These are phyloP conservation scores for Hymenopus coronatus DNA, from an alignment of 2,888 invertebrate genomes.

Conservation along the genomic window DNA sequence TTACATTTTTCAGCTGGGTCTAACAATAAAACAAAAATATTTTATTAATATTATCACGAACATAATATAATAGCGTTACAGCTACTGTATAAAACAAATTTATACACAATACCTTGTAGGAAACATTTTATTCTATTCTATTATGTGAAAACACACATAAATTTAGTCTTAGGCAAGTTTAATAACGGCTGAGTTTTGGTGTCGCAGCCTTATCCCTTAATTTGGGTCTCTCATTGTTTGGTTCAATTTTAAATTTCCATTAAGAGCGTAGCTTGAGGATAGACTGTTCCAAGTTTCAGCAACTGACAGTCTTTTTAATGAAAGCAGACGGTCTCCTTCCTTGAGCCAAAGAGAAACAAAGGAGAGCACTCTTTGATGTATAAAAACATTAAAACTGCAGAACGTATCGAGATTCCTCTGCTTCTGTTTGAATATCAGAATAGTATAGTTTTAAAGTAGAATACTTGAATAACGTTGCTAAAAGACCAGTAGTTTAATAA, in stretches of 20 bases:
- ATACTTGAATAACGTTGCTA: too few relatives aligned
- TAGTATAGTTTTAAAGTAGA: background rate
- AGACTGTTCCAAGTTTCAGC: background rate
- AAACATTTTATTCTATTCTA: too few relatives aligned
- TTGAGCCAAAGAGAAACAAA: background rate
- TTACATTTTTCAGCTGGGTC: too few relatives aligned
- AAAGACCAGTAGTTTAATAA: too few relatives aligned
- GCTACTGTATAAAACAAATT: too few relatives aligned
- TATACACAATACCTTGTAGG: too few relatives aligned
- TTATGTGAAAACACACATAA: too few relatives aligned
- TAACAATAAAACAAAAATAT: too few relatives aligned
- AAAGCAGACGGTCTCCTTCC: background rate
- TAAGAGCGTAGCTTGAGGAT: background rate
- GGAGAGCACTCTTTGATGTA: background rate
- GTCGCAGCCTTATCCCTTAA: background rate
- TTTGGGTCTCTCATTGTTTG: background rate
- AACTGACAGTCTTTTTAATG: background rate
- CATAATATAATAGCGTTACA: too few relatives aligned
- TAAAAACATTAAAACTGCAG: background rate
- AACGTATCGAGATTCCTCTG: background rate
- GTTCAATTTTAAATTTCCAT: background rate
- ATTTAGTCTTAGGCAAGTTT: too few relatives aligned
- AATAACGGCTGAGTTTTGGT: background rate
- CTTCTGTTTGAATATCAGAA: background rate
- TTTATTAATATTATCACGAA: too few relatives aligned